Conservation (phyloP, 2,797 vertebrate species). For the Loris lydekkerianus region DNA sequence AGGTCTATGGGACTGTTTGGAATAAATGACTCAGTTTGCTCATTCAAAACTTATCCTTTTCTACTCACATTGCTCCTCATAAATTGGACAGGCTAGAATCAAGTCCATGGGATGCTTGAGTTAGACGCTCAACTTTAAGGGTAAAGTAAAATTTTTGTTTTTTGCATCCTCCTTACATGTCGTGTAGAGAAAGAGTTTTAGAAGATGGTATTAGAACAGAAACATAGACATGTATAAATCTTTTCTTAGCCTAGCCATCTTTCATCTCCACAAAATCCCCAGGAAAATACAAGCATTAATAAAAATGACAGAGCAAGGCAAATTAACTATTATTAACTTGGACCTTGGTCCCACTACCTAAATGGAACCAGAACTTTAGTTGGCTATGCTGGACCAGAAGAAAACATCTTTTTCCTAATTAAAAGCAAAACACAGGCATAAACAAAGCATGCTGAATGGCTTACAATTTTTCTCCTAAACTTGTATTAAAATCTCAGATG, state of each 20-base stretch:
- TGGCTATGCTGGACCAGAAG: background rate
- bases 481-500: slow-evolving; percentile 28
- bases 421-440: slow-evolving; percentile 28
- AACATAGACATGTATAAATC: background rate
- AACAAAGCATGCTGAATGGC: background rate
- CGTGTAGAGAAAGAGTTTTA: background rate
- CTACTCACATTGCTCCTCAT: background rate
- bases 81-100: background rate
- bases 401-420: slow-evolving; percentile 44
- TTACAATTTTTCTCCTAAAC: slow-evolving; percentile 14
- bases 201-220: background rate
- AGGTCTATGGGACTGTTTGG: background rate
- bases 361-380: slow-evolving; percentile 27
- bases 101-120: background rate
- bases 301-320: background rate
- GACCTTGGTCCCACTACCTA: background rate
- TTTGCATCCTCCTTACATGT: background rate
- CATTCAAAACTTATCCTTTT: slow-evolving; percentile 10
- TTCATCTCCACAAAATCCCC: background rate
- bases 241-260: background rate
- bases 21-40: slow-evolving; percentile 8
- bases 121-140: background rate
- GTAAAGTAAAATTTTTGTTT: slow-evolving; percentile 29
- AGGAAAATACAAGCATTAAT: slow-evolving; percentile 16
- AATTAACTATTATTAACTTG: slow-evolving; percentile 38